Conservation (phyloP, 2,113 vertebrate species). For the Falcunculus frontatus region DNA sequence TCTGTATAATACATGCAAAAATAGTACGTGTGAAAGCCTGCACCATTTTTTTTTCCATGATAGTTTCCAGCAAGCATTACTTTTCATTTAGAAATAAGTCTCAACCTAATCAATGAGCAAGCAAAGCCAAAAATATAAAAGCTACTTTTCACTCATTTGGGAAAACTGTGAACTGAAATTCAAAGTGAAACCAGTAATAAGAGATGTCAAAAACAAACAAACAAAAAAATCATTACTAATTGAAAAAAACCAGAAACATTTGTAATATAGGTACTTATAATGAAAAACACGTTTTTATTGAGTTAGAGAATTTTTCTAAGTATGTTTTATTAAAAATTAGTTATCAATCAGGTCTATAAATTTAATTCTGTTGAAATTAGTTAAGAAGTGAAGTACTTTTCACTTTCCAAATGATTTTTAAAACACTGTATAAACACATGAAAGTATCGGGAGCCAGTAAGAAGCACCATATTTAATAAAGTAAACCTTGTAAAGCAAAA, state of each 20-base stretch:
- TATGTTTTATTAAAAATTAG: not conserved
- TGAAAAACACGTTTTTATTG: not conserved
- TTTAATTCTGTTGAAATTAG: not conserved
- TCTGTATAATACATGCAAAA: not conserved
- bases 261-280: not conserved
- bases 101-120: slow-evolving; percentile 39
- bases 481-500: not conserved
- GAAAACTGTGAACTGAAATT: not conserved
- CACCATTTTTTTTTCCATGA: not conserved
- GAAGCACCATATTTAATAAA: not conserved
- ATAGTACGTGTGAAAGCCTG: not conserved
- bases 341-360: not conserved
- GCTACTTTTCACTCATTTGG: not conserved
- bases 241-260: not conserved
- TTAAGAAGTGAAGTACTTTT: not conserved
- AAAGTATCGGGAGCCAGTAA: not conserved
- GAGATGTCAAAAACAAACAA: fast-evolving
- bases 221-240: not conserved
- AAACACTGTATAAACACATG: not conserved
- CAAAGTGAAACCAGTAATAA: not conserved
- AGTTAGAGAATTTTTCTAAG: not conserved
- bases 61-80: slow-evolving; percentile 22
- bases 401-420: not conserved
- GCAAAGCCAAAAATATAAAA: not conserved
- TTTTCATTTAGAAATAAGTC: slow-evolving; percentile 10